phyloP scores from a whole-genome alignment of 2,888 invertebrate genomes.

The Drosophila birchii region DNA sequence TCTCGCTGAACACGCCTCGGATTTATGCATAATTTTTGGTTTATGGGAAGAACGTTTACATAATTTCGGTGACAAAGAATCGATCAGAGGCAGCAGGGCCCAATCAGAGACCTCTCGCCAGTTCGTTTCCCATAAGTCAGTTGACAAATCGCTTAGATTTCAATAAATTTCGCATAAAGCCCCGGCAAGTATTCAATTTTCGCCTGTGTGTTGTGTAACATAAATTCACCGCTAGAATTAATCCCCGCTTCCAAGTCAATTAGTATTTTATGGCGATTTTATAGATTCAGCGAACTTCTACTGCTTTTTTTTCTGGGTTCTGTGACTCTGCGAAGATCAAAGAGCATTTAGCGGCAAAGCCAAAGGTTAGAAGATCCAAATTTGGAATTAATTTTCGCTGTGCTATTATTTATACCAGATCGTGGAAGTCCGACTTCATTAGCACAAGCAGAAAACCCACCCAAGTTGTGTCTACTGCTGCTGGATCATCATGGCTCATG shows the following conservation, averaged over 20 bases:
- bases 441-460: slow-evolving; percentile 69
- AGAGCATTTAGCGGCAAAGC: slow-evolving; percentile 52
- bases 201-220: slow-evolving; percentile 70
- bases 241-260: slow-evolving; percentile 71
- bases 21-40: slow-evolving; percentile 67
- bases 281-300: slow-evolving; percentile 38
- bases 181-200: slow-evolving; percentile 70
- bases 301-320: slow-evolving; percentile 7
- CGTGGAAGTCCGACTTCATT: slow-evolving; percentile 64
- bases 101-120: not conserved
- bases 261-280: slow-evolving; percentile 78
- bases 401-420: slow-evolving; percentile 52
- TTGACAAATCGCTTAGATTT: slow-evolving; percentile 52
- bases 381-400: slow-evolving; percentile 62
- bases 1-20: slow-evolving; percentile 44
- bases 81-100: slow-evolving; percentile 55
- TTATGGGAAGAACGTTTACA: slow-evolving; percentile 44
- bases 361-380: slow-evolving; percentile 42
- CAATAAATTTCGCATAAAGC: slow-evolving; percentile 73
- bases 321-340: slow-evolving; percentile 26
- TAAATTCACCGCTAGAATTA: slow-evolving; percentile 77
- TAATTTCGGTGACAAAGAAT: slow-evolving; percentile 56
- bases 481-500: slow-evolving; percentile 69
- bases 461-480: slow-evolving; percentile 58
- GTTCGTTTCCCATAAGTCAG: slow-evolving; percentile 58